Base-by-base conservation (phyloP, 2,888 invertebrate genomes). In the Thysanoteuthis rhombus region DNA sequence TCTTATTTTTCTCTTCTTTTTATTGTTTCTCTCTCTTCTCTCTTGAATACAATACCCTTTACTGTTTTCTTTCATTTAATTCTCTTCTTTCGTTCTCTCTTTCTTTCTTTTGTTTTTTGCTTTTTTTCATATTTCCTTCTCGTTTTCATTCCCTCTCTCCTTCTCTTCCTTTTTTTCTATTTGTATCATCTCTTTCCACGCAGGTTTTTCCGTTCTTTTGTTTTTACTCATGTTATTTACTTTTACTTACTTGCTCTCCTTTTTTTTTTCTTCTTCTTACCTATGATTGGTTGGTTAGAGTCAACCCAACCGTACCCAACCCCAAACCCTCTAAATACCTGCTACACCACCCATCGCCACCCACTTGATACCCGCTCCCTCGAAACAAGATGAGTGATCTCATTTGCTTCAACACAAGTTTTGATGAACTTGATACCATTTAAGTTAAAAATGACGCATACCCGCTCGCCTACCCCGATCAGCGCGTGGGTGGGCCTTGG, bases 381-480 rank as follows among this genome's bases (percentile, higher is more conserved):
- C 16, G n/a, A 75, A 75, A 75, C n/a, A n/a, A 36, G 75, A 75
- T 75, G 75, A 75, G 75, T 75, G 75, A 75, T 75, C 75, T 75
- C 75, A 75, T 75, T 75, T 36, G 75, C 75, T 12, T 75, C 12
- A 75, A 75, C 75, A 75, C 75, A 75, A 75, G n/a, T n/a, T 75
- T 75, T 75, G 75, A 75, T 75, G n/a, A 75, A 75, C 16, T 75
- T 36, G 75, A 75, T 75, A 75, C 75, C 16, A n/a, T 75, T 75
- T 75, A 75, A 75, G 75, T 75, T 36, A n/a, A 12, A 75, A n/a
- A n/a, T n/a, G 75, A 75, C 75, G n/a, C n/a, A n/a, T 19, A 75
- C n/a, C 75, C 75, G 75, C n/a, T 75, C 75, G 75, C n/a, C n/a
- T 75, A 75, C 75, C 75, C 75, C n/a, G 75, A 75, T 75, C n/a